These are phyloP conservation scores for Eunapius fragilis DNA, from an alignment of 37 sponge, comb jelly and placozoan genomes.

Conservation along the genomic window DNA sequence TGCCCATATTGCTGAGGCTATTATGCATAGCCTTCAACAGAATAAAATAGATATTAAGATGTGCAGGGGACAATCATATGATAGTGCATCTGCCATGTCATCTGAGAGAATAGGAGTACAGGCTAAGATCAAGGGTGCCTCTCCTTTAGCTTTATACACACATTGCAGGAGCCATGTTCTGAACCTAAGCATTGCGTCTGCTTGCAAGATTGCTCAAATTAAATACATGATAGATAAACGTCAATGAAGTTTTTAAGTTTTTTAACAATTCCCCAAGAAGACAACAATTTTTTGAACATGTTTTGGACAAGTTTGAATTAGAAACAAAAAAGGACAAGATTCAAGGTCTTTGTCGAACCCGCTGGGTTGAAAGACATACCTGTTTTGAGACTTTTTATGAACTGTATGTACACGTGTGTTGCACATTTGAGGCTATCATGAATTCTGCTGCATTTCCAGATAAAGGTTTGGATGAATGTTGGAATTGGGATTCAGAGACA, in stretches of 20 bases:
- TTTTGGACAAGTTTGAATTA: neutral
- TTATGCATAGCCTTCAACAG: slow-evolving; percentile 8
- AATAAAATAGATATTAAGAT: slow-evolving; percentile 20
- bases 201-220: slow-evolving; percentile 17
- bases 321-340: neutral
- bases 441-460: slow-evolving; percentile 38
- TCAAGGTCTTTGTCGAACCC: slow-evolving; percentile 19
- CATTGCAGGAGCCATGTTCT: slow-evolving; percentile 26
- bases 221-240: slow-evolving; percentile 14
- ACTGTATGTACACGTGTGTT: no score
- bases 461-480: neutral
- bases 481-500: slow-evolving; percentile 60
- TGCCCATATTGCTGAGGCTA: slow-evolving; percentile 13
- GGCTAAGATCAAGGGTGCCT: slow-evolving; percentile 16
- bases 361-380: slow-evolving; percentile 15
- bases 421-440: no score
- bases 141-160: slow-evolving; percentile 35
- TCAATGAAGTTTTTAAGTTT: slow-evolving; percentile 1
- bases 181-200: slow-evolving; percentile 21
- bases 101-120: slow-evolving; percentile 36
- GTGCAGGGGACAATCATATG: slow-evolving; percentile 43
- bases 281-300: slow-evolving; percentile 16
- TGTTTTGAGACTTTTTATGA: slow-evolving; percentile 6
- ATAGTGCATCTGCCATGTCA: slow-evolving; percentile 64
- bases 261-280: slow-evolving; percentile 3